These are phyloP conservation scores for Folsomia candida DNA, from an alignment of 2,888 invertebrate species.

Conservation along the genomic window DNA sequence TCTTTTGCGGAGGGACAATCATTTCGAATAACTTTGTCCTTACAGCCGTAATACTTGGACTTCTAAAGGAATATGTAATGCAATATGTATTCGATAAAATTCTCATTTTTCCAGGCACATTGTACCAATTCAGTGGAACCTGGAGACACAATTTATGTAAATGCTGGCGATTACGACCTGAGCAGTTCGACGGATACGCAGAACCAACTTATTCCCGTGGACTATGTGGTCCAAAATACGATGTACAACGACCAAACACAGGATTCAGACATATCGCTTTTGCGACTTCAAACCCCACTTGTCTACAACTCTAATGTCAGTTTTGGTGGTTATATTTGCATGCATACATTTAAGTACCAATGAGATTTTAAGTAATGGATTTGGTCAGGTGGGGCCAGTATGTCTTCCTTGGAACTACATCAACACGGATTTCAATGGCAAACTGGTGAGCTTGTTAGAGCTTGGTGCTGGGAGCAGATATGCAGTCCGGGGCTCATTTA, in stretches of 20 bases:
- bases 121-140: slow-evolving; percentile 31
- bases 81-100: neutral
- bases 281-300: slow-evolving; percentile 51
- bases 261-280: slow-evolving; percentile 55
- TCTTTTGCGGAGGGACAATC: slow-evolving; percentile 37
- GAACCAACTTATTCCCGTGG: slow-evolving; percentile 29
- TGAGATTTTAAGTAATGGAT: too few species aligned
- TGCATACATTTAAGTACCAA: neutral
- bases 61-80: neutral
- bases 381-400: slow-evolving; percentile 30
- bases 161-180: slow-evolving; percentile 43
- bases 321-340: neutral
- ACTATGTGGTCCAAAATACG: slow-evolving; percentile 33
- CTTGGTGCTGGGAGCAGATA: slow-evolving; percentile 30
- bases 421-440: slow-evolving; percentile 24
- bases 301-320: slow-evolving; percentile 39
- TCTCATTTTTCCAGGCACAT: slow-evolving; percentile 27
- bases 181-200: slow-evolving; percentile 21
- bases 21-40: slow-evolving; percentile 37
- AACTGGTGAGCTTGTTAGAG: slow-evolving; percentile 18
- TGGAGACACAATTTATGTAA: slow-evolving; percentile 25
- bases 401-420: slow-evolving; percentile 38
- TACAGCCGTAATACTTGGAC: slow-evolving; percentile 25
- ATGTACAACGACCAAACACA: slow-evolving; percentile 35
- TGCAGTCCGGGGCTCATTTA: too few species aligned